phyloP scores from a whole-genome alignment of 1,140 invertebrate genomes.

The Rhizoglyphus robini region DNA sequence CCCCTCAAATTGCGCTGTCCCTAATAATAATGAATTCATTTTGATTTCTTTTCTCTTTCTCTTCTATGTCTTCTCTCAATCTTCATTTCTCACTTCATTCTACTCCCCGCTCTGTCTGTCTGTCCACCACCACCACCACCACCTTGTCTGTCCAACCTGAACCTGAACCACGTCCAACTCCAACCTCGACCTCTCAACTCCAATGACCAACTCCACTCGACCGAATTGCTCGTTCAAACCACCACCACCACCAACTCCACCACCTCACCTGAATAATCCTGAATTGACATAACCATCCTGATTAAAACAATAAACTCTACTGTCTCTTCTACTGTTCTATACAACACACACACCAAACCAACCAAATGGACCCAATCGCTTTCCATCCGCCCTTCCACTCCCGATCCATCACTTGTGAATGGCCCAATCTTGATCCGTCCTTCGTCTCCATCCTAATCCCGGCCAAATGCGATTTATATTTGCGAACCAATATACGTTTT shows the following conservation, averaged over 20 bases:
- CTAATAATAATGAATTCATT: too few species aligned
- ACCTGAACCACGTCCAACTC: background rate
- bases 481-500: background rate
- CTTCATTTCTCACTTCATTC: too few species aligned
- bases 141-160: background rate
- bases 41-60: too few species aligned
- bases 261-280: conserved; percentile 4
- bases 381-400: background rate
- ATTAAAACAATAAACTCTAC: background rate
- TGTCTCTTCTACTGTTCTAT: background rate
- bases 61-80: too few species aligned
- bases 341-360: background rate
- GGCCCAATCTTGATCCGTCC: background rate
- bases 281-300: background rate
- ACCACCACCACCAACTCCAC: background rate
- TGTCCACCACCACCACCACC: background rate
- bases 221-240: conserved; percentile 3
- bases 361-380: background rate
- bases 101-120: background rate
- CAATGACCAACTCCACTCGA: background rate
- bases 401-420: background rate
- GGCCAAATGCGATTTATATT: background rate
- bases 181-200: background rate
- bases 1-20: too few species aligned
- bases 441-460: background rate